phyloP scores from a whole-genome alignment of 2,113 vertebrate genomes.

The Copsychus sechellarum region DNA sequence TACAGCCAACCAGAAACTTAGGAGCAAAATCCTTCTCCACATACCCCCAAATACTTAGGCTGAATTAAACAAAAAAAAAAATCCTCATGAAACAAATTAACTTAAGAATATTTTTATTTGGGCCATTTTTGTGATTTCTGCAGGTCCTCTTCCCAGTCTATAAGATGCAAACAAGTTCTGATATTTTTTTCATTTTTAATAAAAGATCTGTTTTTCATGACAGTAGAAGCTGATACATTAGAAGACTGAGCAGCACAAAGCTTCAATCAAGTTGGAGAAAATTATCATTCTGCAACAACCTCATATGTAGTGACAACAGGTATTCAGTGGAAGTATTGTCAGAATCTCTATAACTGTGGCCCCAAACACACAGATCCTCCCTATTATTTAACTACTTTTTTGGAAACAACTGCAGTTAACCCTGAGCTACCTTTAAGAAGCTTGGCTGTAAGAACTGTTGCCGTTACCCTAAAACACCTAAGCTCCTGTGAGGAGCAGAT shows the following conservation, averaged over 20 bases:
- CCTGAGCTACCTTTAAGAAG: neutral
- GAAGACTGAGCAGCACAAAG: neutral
- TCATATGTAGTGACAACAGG: neutral
- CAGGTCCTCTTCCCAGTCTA: neutral
- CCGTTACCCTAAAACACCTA: neutral
- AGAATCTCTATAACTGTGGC: neutral
- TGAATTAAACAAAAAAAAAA: neutral
- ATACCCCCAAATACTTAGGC: neutral
- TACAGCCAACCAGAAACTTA: neutral
- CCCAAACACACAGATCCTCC: neutral
- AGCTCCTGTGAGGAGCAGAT: neutral
- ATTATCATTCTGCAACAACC: neutral
- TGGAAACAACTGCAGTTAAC: neutral
- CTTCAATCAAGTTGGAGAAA: neutral
- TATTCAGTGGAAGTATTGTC: neutral
- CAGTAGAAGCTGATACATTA: neutral
- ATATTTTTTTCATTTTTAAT: neutral
- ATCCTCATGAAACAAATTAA: neutral
- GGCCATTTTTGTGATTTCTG: neutral
- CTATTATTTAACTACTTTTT: neutral
- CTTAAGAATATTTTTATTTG: neutral
- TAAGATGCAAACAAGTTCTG: neutral
- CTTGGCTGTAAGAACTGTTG: neutral
- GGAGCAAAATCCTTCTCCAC: neutral
- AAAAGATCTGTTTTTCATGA: neutral